Evolutionary conservation across 2,888 invertebrate species (phyloP), one percentile per base, ranked within the genome.

Genomic region (Meta bourneti): DNA sequence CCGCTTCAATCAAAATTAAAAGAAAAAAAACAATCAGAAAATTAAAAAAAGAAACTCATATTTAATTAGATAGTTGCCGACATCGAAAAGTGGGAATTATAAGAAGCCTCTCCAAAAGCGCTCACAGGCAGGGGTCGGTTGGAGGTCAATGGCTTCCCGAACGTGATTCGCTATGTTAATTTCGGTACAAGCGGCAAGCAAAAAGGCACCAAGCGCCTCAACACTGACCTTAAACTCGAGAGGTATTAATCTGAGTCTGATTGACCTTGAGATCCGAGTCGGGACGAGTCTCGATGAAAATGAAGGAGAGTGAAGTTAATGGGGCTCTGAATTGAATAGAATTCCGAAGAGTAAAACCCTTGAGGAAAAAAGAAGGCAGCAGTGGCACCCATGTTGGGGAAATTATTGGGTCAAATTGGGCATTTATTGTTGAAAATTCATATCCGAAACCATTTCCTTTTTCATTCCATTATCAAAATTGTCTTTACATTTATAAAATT

Each of bases 131-230:
- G 85, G 70, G 90, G 90, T 90, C 90, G 86, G 75, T 81, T 51
- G 61, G 69, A 81, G 90, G 90, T 90, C 90, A 81, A 86, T 90
- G 90, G 86, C 90, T 86, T 70, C 69, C 78, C 48, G 75, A 85
- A 85, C 84, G 74, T 85, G 90, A 84, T 69, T 84, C 61, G 84
- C 70, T 80, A 80, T 69, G 72, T 90, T 84, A 85, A 86, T 86
- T 83, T 70, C 69, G 7, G 48, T 75, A 34, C 16, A 49, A 61
- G 19, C n/a, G 61, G 85, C n/a, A 85, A 20, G 54, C 72, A 87
- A 61, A 87, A 87, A 19, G 34, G 70, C 49, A 80, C 70, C 70
- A 85, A 61, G 61, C 8, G n/a, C 54, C 52, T 54, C 84, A 52
- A n/a, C 77, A 51, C 86, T 78, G 86, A 86, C 86, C 86, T 86